These are phyloP conservation scores for Diuraphis noxia DNA, from an alignment of 1,140 invertebrate species.

Conservation along the genomic window DNA sequence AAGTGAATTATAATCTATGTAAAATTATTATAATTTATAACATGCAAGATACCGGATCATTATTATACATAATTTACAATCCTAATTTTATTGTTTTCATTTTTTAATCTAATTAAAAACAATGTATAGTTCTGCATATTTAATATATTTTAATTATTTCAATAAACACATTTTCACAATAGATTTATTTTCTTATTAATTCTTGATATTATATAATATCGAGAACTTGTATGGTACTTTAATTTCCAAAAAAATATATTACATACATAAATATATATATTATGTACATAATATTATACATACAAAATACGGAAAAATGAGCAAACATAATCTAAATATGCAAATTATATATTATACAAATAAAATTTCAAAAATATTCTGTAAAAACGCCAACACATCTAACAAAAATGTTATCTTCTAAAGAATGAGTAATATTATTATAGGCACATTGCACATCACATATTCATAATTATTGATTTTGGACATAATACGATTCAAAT, in stretches of 20 bases:
- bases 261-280: no score
- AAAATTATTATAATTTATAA: slow-evolving; percentile 7
- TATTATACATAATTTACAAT: neutral
- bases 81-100: neutral
- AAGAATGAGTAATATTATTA: no score
- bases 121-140: neutral
- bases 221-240: neutral
- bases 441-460: no score
- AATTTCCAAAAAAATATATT: neutral
- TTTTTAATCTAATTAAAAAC: neutral
- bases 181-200: neutral
- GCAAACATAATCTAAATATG: neutral
- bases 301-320: neutral
- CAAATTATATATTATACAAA: neutral
- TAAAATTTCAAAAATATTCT: neutral
- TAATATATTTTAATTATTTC: neutral
- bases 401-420: no score
- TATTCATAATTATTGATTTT: no score
- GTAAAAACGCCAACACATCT: no score
- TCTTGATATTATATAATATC: neutral
- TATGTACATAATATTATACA: neutral
- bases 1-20: neutral
- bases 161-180: neutral
- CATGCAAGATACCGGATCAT: neutral
- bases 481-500: no score